These are phyloP conservation scores for Rhyacophila evoluta DNA, from an alignment of 2,888 invertebrate species.

Conservation along the genomic window DNA sequence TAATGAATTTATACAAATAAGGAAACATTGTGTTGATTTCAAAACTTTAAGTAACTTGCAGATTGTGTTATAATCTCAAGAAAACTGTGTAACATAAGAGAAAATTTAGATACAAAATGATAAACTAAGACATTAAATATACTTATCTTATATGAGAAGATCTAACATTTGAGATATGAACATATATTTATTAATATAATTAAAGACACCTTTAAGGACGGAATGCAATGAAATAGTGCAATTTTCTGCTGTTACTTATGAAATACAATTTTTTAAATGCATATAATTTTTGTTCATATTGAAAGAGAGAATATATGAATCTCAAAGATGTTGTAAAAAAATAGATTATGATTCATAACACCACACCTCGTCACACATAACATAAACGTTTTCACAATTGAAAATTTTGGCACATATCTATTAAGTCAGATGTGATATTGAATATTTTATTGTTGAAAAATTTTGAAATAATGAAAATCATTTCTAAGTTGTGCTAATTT, in stretches of 20 bases:
- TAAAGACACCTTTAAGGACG: neutral
- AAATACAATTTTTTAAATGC: neutral
- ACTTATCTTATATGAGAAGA: neutral
- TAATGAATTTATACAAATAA: too few species aligned
- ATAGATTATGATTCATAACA: too few species aligned
- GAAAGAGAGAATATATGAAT: too few species aligned
- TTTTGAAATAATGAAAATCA: neutral
- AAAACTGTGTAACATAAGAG: neutral
- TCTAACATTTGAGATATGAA: neutral
- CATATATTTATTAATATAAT: neutral
- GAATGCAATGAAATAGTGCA: neutral
- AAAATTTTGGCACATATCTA: too few species aligned
- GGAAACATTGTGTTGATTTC: too few species aligned
- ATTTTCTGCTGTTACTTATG: neutral
- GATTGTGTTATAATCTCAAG: neutral
- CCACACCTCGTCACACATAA: too few species aligned
- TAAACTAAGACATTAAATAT: neutral
- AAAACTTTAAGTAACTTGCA: neutral
- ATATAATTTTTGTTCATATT: too few species aligned
- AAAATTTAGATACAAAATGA: neutral
- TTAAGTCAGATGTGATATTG: neutral
- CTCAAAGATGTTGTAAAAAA: too few species aligned
- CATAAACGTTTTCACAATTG: too few species aligned
- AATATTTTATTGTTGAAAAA: neutral
- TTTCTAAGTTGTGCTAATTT: neutral